phyloP scores from a whole-genome alignment of 2,797 vertebrate species.

The Vipera ursinii region DNA sequence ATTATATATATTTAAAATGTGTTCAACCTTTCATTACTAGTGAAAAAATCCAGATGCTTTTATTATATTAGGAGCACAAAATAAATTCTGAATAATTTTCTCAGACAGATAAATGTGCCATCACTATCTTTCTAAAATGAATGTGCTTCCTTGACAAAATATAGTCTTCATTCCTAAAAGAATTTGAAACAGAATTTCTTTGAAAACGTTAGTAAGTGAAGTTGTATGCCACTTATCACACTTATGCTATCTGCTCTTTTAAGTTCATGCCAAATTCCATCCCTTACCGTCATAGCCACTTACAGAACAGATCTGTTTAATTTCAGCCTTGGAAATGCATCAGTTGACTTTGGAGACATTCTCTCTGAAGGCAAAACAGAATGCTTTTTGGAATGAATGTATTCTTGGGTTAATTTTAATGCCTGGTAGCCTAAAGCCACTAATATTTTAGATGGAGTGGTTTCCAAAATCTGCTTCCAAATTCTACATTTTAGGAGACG shows the following conservation, averaged over 20 bases:
- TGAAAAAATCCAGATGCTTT: background rate
- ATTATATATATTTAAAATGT: background rate
- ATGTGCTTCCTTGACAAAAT: background rate
- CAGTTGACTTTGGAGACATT: background rate
- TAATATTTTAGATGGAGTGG: background rate
- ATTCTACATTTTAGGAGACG: background rate
- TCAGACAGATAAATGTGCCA: background rate
- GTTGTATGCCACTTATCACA: background rate
- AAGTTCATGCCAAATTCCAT: background rate
- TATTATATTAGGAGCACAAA: background rate
- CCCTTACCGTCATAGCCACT: background rate
- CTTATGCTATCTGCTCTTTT: background rate
- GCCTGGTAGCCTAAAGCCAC: background rate
- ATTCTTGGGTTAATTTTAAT: background rate
- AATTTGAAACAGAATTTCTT: background rate
- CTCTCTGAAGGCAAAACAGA: background rate
- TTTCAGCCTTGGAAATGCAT: background rate
- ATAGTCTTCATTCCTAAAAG: background rate
- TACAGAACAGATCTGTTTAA: background rate
- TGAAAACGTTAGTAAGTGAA: background rate
- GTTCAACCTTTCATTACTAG: background rate
- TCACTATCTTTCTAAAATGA: background rate
- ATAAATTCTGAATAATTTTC: background rate
- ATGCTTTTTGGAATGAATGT: background rate
- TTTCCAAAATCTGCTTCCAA: background rate